phyloP scores from a whole-genome alignment of 1,140 invertebrate genomes.

The Trichomalopsis sarcophagae region DNA sequence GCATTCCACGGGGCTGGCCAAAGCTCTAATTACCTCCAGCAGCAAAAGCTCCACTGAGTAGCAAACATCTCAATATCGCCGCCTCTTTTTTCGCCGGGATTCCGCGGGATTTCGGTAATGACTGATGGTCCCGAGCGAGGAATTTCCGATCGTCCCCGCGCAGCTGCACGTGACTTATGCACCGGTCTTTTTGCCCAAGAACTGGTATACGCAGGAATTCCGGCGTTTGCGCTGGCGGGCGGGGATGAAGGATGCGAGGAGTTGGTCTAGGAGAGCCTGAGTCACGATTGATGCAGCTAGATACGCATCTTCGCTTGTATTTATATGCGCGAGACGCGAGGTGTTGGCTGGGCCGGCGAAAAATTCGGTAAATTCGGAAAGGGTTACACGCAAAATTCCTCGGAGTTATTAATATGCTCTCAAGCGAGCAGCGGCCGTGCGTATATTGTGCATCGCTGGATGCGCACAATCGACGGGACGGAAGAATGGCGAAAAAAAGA shows the following conservation, averaged over 20 bases:
- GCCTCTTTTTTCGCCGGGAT: slow-evolving; percentile 37
- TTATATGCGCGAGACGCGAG: not conserved
- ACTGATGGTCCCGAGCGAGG: slow-evolving; percentile 45
- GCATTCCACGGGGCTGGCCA: not conserved
- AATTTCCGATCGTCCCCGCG: slow-evolving; percentile 44
- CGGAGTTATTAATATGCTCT: too few species aligned
- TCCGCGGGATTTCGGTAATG: slow-evolving; percentile 47
- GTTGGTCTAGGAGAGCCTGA: not conserved
- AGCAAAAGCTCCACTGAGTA: not conserved
- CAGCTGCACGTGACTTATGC: too few species aligned
- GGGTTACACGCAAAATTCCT: too few species aligned
- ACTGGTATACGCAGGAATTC: not conserved
- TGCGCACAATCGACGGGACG: too few species aligned
- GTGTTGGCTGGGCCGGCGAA: not conserved
- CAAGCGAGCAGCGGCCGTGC: too few species aligned
- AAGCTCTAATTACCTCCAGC: not conserved
- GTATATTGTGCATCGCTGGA: too few species aligned
- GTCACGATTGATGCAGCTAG: not conserved
- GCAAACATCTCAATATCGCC: slow-evolving; percentile 64
- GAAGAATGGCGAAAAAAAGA: too few species aligned
- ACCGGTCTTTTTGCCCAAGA: not conserved
- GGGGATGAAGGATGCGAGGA: not conserved
- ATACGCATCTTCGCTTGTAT: not conserved
- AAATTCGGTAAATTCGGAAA: not conserved
- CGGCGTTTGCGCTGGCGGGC: not conserved